Evolutionary conservation across 2,113 vertebrate genomes (phyloP).

Genomic region (Platysteira castanea): DNA sequence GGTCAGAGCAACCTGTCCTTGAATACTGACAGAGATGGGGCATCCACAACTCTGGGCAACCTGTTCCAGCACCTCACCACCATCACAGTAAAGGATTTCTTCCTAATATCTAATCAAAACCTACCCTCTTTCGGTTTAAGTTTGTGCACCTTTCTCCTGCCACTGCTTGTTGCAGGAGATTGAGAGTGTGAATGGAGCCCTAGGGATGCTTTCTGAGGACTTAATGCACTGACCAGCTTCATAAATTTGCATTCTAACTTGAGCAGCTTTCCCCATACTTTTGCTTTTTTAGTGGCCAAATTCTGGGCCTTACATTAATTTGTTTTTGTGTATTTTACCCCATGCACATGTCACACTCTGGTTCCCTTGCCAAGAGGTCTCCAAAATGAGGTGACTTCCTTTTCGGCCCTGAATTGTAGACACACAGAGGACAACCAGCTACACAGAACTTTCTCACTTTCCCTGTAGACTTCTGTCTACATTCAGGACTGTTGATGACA

Average conservation of each 20-base stretch:
- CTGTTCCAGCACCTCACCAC: too few species aligned
- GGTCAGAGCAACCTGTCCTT: not conserved
- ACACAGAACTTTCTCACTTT: not conserved
- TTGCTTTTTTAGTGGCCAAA: not conserved
- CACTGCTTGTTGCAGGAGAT: not conserved
- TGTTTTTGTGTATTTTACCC: not conserved
- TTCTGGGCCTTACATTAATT: not conserved
- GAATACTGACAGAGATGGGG: not conserved
- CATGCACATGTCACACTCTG: fast-evolving
- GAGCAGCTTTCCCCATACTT: not conserved
- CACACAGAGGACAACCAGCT: not conserved
- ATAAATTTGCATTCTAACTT: not conserved
- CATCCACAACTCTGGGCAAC: not conserved
- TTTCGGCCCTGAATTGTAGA: not conserved
- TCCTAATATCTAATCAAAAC: not conserved
- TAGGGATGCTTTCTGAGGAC: not conserved
- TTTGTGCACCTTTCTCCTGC: not conserved
- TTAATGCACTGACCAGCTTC: not conserved
- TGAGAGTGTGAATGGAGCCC: not conserved
- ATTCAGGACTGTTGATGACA: too few species aligned
- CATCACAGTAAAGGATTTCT: not conserved
- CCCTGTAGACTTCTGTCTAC: not conserved
- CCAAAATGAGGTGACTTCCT: not conserved
- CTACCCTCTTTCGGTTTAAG: not conserved
- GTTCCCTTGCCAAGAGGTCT: not conserved